phyloP scores from a whole-genome alignment of 1,140 invertebrate species.

The Branchinecta lindahli region DNA sequence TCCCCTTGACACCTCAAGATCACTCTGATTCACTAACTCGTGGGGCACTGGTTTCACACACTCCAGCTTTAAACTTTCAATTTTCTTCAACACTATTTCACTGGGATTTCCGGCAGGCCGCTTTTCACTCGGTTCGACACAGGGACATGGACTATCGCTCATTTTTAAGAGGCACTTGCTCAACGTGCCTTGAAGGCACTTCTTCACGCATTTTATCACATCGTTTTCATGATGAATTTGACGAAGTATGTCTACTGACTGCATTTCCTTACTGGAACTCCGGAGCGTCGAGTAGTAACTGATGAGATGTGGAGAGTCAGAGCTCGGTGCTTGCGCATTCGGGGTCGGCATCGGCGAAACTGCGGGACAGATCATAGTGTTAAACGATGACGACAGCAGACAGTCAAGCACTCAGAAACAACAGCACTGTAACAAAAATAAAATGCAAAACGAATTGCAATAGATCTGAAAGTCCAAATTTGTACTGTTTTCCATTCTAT shows the following conservation, averaged over 20 bases:
- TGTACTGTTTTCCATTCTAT: too few species aligned
- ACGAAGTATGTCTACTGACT: background rate
- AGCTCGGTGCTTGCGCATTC: background rate
- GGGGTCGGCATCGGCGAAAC: background rate
- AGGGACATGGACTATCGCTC: background rate
- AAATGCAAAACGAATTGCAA: too few species aligned
- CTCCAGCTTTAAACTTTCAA: background rate
- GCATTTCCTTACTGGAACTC: background rate
- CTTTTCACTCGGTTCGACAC: background rate
- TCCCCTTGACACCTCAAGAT: background rate
- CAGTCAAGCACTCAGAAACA: too few species aligned
- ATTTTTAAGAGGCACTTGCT: background rate
- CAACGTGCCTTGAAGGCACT: background rate
- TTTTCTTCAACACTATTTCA: background rate
- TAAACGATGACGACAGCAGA: too few species aligned
- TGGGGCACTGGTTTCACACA: background rate
- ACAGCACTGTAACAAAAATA: too few species aligned
- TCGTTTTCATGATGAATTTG: background rate
- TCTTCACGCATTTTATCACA: constrained; percentile 1
- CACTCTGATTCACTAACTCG: constrained; percentile 2
- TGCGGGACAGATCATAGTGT: background rate
- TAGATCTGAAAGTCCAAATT: too few species aligned
- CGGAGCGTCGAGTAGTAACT: background rate
- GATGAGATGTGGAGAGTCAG: background rate
- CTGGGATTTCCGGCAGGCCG: too few species aligned